Evolutionary conservation across 1,140 invertebrate genomes (phyloP), one percentile per base, ranked within the genome.

Genomic region (Pogonomyrmex barbatus): DNA sequence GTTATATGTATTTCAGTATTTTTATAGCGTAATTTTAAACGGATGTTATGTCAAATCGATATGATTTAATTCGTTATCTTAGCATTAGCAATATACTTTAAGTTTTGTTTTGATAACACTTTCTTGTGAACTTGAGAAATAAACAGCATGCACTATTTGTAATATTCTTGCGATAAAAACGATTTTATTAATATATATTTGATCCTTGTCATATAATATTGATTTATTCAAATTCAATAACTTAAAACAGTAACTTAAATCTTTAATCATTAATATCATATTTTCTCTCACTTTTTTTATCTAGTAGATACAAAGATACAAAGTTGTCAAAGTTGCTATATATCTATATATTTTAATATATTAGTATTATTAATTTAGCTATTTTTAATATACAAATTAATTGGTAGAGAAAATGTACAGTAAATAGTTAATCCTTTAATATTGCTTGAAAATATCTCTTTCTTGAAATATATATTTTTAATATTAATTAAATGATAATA

Each of bases 21-120:
- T 4, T 71, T 12, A 42, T n/a, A 30, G 47, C 3, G 17, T 71
- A 71, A 39, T 24, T 5, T 58, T 52, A 71, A 30, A 14, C 14
- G 8, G 17, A 67, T 1, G 33, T 67, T 14, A 58, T 36, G 30
- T 71, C 52, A 14, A 47, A 47, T 42, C 30, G 33, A 2, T 71
- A 36, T 67, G 24, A 9, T 79, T 33, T 52, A 39, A 30, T 60
- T 8, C n/a, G 39, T 33, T 78, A 65, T 52, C 60, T 52, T 78
- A 65, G 47, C 45, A 33, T 65, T 78, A 58, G 58, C 52, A 42
- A 33, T 70, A 10, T 45, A 39, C 58, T 73, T 82, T 47, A 73
- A 58, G 30, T 73, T 82, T 42, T 30, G 42, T 73, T 42, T 30
- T 36, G 14, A 4, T 71, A 60, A 82, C 73, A 82, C 60, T 73